These are phyloP conservation scores for Chelidonichthys spinosus DNA, from an alignment of 2,797 vertebrate genomes.

Conservation along the genomic window DNA sequence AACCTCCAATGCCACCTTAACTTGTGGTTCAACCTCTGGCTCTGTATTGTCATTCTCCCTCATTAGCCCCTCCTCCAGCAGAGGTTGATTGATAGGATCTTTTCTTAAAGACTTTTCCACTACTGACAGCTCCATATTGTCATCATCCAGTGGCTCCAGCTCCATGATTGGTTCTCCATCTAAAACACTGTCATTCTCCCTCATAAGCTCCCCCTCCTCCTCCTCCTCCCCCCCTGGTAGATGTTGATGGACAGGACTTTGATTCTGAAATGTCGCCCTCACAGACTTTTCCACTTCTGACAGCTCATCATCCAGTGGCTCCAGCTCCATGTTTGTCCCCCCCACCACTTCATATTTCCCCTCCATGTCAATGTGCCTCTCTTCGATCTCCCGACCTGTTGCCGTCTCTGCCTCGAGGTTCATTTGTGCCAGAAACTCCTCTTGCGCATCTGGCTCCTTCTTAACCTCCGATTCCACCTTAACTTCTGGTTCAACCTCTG, in stretches of 20 bases:
- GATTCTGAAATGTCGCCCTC: slow-evolving; percentile 7
- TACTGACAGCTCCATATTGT: background rate
- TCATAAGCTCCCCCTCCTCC: slow-evolving; percentile 6
- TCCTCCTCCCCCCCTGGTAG: background rate
- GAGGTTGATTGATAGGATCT: background rate
- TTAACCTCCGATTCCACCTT: background rate
- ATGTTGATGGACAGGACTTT: background rate
- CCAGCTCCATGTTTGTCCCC: slow-evolving; percentile 35
- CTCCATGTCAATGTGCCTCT: slow-evolving; percentile 35
- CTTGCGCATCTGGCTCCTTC: slow-evolving; percentile 12
- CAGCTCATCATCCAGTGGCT: slow-evolving; percentile 25
- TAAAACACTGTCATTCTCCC: background rate
- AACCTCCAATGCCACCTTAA: background rate
- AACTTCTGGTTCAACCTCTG: background rate
- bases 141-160: slow-evolving; percentile 21
- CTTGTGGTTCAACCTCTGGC: background rate
- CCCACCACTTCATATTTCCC: background rate
- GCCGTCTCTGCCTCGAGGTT: slow-evolving; percentile 18
- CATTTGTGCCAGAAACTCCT: slow-evolving; percentile 19
- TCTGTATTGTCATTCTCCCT: background rate
- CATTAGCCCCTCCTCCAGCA: slow-evolving; percentile 20
- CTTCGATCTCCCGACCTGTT: background rate
- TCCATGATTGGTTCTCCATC: slow-evolving; percentile 27
- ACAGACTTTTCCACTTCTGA: slow-evolving; percentile 15
- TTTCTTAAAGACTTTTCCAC: slow-evolving; percentile 11